A percentile compares a stretch with the other conserved stretches of the same genome.
These are phyloP conservation scores for Corythornis madagascariensis DNA, from an alignment of 2,113 vertebrate species.

Conservation along the genomic window DNA sequence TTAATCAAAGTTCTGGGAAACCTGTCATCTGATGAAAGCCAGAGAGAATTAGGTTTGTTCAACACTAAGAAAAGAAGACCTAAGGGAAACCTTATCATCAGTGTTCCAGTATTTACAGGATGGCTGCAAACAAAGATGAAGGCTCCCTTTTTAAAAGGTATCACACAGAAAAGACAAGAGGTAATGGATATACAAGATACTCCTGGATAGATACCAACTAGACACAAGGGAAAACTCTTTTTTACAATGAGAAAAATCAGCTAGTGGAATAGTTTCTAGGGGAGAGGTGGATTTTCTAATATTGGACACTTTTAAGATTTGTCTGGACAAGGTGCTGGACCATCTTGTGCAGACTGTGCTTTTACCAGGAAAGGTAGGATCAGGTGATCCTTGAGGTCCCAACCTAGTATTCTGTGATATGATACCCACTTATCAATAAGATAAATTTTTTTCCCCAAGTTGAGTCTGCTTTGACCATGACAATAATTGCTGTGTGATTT, in stretches of 20 bases:
- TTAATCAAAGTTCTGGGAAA: background rate
- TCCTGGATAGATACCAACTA: background rate
- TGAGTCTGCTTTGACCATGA: too few species aligned
- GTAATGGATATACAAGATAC: background rate
- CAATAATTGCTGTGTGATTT: too few species aligned
- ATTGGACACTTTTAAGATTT: background rate
- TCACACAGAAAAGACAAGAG: background rate
- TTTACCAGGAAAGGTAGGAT: background rate
- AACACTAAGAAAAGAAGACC: background rate
- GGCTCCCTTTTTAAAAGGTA: background rate
- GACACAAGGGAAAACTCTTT: background rate
- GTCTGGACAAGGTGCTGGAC: background rate
- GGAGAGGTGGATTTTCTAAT: background rate
- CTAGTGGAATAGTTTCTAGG: background rate
- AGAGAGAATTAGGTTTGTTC: background rate
- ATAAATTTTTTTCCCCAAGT: background rate
- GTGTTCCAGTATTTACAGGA: background rate
- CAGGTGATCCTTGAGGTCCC: background rate
- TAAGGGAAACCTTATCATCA: background rate
- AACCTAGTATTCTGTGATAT: background rate
- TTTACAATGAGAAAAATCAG: background rate
- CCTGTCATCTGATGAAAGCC: background rate
- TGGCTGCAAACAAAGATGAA: background rate
- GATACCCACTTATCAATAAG: background rate
- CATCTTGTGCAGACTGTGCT: background rate